Evolutionary conservation across 2,888 invertebrate genomes (phyloP).

Genomic region (Lasioglossum zephyrum): DNA sequence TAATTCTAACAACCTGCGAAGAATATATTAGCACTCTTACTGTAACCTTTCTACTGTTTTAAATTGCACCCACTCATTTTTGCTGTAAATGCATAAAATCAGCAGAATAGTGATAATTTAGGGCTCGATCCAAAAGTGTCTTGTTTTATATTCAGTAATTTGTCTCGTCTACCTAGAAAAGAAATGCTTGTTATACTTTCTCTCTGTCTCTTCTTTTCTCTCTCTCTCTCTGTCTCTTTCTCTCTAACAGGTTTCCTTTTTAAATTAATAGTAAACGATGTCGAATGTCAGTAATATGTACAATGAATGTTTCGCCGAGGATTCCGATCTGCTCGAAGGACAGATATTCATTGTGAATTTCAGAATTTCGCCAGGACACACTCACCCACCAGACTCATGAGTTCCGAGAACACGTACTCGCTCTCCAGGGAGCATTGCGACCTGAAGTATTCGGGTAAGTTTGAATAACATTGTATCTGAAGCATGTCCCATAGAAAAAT

Average conservation of each 20-base stretch:
- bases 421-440: constrained; percentile 83
- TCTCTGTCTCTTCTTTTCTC: neutral
- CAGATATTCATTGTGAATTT: constrained; percentile 68
- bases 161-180: neutral
- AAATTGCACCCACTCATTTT: no score
- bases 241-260: constrained; percentile 25
- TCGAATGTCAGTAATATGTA: constrained; percentile 20
- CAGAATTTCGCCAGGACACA: constrained; percentile 84
- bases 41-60: no score
- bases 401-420: constrained; percentile 83
- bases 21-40: no score
- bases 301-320: neutral
- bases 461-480: neutral
- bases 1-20: no score
- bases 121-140: neutral
- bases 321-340: neutral
- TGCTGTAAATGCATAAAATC: no score
- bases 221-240: neutral
- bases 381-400: constrained; percentile 83
- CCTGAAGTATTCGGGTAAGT: constrained; percentile 82
- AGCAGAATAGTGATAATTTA: neutral
- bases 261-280: neutral
- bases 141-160: neutral
- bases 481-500: constrained; percentile 27
- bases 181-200: constrained; percentile 12